Evolutionary conservation across 2,888 invertebrate genomes (phyloP), one percentile per base, ranked within the genome.

Genomic region (Stenolophus ochropezus): DNA sequence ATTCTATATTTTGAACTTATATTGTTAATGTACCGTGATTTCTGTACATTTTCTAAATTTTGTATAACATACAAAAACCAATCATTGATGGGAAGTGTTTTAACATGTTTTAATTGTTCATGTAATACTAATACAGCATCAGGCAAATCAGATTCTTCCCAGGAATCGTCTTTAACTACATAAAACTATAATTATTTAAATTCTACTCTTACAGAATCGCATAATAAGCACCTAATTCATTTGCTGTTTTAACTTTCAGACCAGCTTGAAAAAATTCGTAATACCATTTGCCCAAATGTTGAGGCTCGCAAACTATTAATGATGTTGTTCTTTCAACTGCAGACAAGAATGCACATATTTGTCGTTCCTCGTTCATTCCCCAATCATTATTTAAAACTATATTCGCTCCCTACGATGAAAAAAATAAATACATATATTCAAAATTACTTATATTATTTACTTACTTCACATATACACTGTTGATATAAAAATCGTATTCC

Each of bases 301-400:
- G 47, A 16, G 4, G 23, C 18, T 73, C 20, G 16, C 80, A 80
- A 33, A 80, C n/a, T 4, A 80, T 56, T 42, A 80, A 23, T 73
- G 80, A 73, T 73, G 73, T 27, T 21, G 51, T 16, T 16, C 27
- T 21, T n/a, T 69, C 21, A 25, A 79, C 5, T 20, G 73, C 73
- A 20, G 73, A 33, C 11, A 80, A 16, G 8, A 80, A 73, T 8
- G 80, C 58, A 56, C 56, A 27, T n/a, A 80, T 73, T 58, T 56
- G 42, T 21, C 80, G 53, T 11, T 71, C 56, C 21, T 73, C 47
- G 81, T 87, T 86, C 84, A 88, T 86, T 33, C 84, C 86, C 51
- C 82, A 73, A 82, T 87, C 87, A 81, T 86, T 85, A 83, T 88
- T 88, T 83, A 89, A 82, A 83, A 89, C 86, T 23, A 85, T 85